A percentile compares a stretch with the other conserved stretches of the same genome.
Evolutionary conservation across 92 coral and sea anemone species (phyloP).

Genomic region (Actinostola sp.): DNA sequence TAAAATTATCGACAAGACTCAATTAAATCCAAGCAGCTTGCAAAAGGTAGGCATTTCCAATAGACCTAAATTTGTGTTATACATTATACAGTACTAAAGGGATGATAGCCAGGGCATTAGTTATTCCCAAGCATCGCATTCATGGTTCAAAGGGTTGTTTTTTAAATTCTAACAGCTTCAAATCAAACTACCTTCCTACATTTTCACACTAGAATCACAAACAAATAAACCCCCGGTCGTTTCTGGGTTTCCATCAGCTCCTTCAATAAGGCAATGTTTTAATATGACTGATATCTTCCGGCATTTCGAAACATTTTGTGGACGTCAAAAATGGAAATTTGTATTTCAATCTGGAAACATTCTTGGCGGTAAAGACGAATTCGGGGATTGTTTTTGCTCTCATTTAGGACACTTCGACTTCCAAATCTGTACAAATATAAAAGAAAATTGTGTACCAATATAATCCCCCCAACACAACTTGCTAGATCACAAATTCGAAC

Average conservation of each 20-base stretch:
- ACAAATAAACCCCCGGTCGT: background rate
- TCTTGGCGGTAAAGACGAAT: background rate
- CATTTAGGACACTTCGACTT: conserved; percentile 25
- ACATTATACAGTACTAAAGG: conserved; percentile 1
- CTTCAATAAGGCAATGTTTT: background rate
- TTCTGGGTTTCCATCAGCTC: background rate
- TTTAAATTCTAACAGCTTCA: conserved; percentile 14
- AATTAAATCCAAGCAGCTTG: conserved; percentile 97
- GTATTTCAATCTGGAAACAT: conserved; percentile 43
- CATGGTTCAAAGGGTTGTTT: conserved; percentile 62
- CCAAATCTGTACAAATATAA: background rate
- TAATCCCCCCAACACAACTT: background rate
- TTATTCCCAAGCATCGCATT: conserved; percentile 64
- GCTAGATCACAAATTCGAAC: conserved; percentile 14
- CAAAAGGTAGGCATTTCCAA: conserved; percentile 78
- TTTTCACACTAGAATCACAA: conserved; percentile 1
- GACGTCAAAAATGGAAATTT: conserved; percentile 53
- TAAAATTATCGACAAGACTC: conserved; percentile 98
- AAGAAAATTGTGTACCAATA: conserved; percentile 5
- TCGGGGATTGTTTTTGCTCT: background rate
- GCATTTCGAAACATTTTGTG: conserved; percentile 48
- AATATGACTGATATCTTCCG: conserved; percentile 34
- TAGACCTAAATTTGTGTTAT: conserved; percentile 3
- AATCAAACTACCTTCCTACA: background rate
- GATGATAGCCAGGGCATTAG: conserved; percentile 53